Evolutionary conservation across 2,888 invertebrate species (phyloP), one percentile per base, ranked within the genome.

Genomic region (Onthophagus sagittarius): DNA sequence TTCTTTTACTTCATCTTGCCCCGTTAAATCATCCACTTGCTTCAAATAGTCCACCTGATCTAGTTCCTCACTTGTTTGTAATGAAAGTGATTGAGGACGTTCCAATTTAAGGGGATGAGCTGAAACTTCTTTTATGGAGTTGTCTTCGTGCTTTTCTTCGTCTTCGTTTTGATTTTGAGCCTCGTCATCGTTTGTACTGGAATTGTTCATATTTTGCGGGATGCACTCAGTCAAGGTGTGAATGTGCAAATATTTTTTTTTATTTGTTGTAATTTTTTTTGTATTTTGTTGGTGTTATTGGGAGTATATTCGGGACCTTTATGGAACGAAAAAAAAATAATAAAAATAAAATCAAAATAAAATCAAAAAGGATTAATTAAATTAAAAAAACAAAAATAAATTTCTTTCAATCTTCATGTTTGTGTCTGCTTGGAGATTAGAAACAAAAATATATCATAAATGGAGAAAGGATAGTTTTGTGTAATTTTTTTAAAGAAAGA

Each of bases 51-150:
- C 39, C 11, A 9, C 39, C 7, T 73, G 39, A 53, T 72, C 70
- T 23, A 70, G 82, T 81, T 85, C 85, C 82, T 83, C 86, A 84
- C 85, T 86, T 81, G 85, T 85, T 83, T 84, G 85, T 80, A 85
- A 86, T 81, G 87, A 86, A 81, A 88, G 86, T 81, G 88, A 86
- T 82, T 85, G 86, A 80, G 86, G 87, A 80, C 86, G 86, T 79
- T 85, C 84, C 76, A 84, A 80, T 82, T 84, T 84, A 74, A 82
- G 81, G 70, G 69, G 73, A 3, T 70, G 63, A 9, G 69, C 75
- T 71, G 65, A 71, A 53, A 73, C 75, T 71, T 73, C 71, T 53
- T 53, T 9, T 6, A 63, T 70, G 5, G 62, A 53, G 71, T 72
- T 71, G 72, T 69, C 74, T 63, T 73, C 69, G 72, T 75, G 71